Percentiles rank a stretch among this genome's conserved stretches.
These are phyloP conservation scores for Atopsyche davidsoni DNA, from an alignment of 1,140 invertebrate species.

Conservation along the genomic window DNA sequence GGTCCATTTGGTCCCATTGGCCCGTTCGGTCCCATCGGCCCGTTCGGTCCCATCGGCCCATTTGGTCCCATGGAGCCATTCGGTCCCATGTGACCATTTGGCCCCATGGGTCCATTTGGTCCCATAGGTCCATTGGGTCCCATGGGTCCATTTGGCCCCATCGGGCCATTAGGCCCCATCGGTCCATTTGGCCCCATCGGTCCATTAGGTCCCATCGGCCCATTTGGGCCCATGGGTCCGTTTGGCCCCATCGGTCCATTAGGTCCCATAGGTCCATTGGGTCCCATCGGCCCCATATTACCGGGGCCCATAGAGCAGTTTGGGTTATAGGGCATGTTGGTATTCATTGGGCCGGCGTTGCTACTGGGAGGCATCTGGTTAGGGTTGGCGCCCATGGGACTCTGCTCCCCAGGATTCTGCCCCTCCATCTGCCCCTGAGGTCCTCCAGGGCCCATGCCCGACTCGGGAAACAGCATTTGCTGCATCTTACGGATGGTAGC, in stretches of 20 bases:
- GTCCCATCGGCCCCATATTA: slow-evolving; percentile 32
- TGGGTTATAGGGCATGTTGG: slow-evolving; percentile 44
- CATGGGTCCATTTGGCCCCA: slow-evolving; percentile 34
- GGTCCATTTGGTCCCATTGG: slow-evolving; percentile 38
- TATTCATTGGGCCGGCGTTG: slow-evolving; percentile 34
- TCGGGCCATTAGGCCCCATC: slow-evolving; percentile 32
- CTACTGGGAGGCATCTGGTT: slow-evolving; percentile 43
- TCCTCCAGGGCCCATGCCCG: slow-evolving; percentile 45
- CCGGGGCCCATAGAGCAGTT: slow-evolving; percentile 36
- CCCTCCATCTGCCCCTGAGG: slow-evolving; percentile 34
- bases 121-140: slow-evolving; percentile 36
- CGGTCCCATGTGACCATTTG: slow-evolving; percentile 41
- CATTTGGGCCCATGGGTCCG: slow-evolving; percentile 20
- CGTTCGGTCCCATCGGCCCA: slow-evolving; percentile 27
- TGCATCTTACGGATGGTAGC: slow-evolving; percentile 90
- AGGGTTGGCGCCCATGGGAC: slow-evolving; percentile 21
- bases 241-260: slow-evolving; percentile 24
- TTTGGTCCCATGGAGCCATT: slow-evolving; percentile 40
- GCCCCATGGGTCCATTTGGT: slow-evolving; percentile 30
- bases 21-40: slow-evolving; percentile 29
- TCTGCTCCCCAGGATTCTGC: slow-evolving; percentile 27
- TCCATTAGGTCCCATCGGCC: slow-evolving; percentile 21
- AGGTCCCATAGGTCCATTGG: slow-evolving; percentile 32
- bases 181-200: slow-evolving; percentile 38
- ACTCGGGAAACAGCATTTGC: slow-evolving; percentile 83